phyloP scores from a whole-genome alignment of 2,113 vertebrate species.

The Grammomys dolichurus region DNA sequence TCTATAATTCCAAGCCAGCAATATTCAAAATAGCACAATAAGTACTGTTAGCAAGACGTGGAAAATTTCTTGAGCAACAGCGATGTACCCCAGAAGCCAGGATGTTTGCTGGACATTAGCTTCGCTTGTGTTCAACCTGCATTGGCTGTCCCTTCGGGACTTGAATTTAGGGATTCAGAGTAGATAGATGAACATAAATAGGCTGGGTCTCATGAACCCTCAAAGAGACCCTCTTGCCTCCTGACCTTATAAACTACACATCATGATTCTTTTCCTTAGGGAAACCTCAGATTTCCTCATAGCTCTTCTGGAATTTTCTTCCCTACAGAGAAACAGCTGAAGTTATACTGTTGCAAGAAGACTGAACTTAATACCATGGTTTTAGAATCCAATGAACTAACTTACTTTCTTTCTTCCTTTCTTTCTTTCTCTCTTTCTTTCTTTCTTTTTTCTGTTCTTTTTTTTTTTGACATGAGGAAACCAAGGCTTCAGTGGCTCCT shows the following conservation, averaged over 20 bases:
- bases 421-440: background rate
- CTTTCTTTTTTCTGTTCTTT: background rate
- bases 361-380: background rate
- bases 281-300: background rate
- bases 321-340: background rate
- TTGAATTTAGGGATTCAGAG: background rate
- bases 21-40: slow-evolving; percentile 79
- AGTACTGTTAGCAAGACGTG: slow-evolving; percentile 71
- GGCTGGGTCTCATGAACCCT: background rate
- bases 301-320: slow-evolving; percentile 31
- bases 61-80: slow-evolving; percentile 74
- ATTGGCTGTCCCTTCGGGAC: slow-evolving; percentile 48
- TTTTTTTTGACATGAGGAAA: background rate
- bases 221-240: slow-evolving; percentile 9
- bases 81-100: slow-evolving; percentile 68
- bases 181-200: slow-evolving; percentile 29
- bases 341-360: background rate
- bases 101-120: slow-evolving; percentile 65
- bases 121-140: slow-evolving; percentile 56
- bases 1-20: slow-evolving; percentile 74
- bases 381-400: slow-evolving; percentile 15
- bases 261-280: background rate
- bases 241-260: background rate
- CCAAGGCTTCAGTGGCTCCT: background rate
- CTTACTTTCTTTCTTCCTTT: background rate